Base-by-base conservation (phyloP, 2,797 vertebrate genomes). In the Cryptoprocta ferox region DNA sequence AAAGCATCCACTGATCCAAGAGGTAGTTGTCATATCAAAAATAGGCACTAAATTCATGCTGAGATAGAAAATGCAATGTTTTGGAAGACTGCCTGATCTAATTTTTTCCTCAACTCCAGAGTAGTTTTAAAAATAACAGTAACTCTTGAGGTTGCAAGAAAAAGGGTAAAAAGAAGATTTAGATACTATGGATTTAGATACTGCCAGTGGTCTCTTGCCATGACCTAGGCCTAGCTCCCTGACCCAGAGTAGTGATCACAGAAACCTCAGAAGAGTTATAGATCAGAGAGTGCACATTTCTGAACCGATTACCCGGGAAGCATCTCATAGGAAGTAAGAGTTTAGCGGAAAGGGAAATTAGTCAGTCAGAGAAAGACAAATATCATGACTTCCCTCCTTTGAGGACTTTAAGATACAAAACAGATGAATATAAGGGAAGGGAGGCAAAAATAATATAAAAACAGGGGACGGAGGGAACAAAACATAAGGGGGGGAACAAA, bases 41-140 rank as follows among this genome's bases (percentile, higher is more conserved):
- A 89, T 0, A 94, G 65, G 12, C 68, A 86, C 39, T 87, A 89
- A 66, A 68, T 78, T 82, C 30, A 86, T 73, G 30, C 61, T 61
- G 50, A 86, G 68, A 48, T 89, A 89, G 53, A 86, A 91, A 92
- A 95, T n/a, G 2, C 56, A 83, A 19, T 63, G 21, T 65, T 89
- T 94, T 65, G 7, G 65, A 94, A 90, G 89, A 73, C 11, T 83
- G 53, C 56, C 48, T 79, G 14, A 73, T 89, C 19, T 91, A n/a
- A 39, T 76, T 91, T 91, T 50, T 83, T 63, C 53, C 63, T 71
- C 68, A 86, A 56, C 26, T 65, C 76, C 48, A 73, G 53, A 63
- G 4, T 87, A 83, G 28, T 70, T 96, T 91, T 71, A 13, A 86
- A 89, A 96, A 93, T 88, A 91, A 84, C 14, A 82, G 21, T 61